phyloP scores from a whole-genome alignment of 1,140 invertebrate genomes.

The Drosophila tsacasi region DNA sequence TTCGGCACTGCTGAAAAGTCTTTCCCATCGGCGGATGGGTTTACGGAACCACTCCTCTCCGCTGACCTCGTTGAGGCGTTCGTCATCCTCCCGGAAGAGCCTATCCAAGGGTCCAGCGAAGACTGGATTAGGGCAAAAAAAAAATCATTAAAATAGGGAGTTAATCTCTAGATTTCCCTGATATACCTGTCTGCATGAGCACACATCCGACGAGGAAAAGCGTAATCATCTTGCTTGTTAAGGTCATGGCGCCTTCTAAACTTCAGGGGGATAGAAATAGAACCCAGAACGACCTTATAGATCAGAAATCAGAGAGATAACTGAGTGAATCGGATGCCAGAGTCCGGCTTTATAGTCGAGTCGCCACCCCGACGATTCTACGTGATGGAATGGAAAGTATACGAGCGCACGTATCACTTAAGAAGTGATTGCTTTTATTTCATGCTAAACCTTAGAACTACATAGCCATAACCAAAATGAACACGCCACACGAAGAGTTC shows the following conservation, averaged over 20 bases:
- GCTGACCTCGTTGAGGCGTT: constrained; percentile 61
- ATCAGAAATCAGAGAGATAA: constrained; percentile 17
- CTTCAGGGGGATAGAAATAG: background rate
- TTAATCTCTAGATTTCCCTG: no score
- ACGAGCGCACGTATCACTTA: constrained; percentile 61
- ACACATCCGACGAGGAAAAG: constrained; percentile 36
- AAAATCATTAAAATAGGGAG: background rate
- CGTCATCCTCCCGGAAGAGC: constrained; percentile 59
- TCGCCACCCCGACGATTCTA: constrained; percentile 33
- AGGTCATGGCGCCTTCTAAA: constrained; percentile 42
- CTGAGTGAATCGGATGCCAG: constrained; percentile 36
- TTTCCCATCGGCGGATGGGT: constrained; percentile 46
- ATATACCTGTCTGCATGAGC: constrained; percentile 36
- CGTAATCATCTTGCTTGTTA: constrained; percentile 9
- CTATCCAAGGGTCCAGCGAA: constrained; percentile 25
- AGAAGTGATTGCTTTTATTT: constrained; percentile 55
- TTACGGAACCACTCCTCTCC: constrained; percentile 50
- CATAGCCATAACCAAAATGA: constrained; percentile 55
- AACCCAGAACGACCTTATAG: constrained; percentile 2
- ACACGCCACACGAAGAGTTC: constrained; percentile 13
- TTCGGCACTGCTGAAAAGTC: constrained; percentile 61
- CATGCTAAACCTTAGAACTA: constrained; percentile 46
- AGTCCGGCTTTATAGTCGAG: constrained; percentile 52
- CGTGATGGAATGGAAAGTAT: constrained; percentile 70
- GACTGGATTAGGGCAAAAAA: constrained; percentile 12